Conservation (phyloP, 2,888 invertebrate genomes). For the Lissocephala sabroskyi region DNA sequence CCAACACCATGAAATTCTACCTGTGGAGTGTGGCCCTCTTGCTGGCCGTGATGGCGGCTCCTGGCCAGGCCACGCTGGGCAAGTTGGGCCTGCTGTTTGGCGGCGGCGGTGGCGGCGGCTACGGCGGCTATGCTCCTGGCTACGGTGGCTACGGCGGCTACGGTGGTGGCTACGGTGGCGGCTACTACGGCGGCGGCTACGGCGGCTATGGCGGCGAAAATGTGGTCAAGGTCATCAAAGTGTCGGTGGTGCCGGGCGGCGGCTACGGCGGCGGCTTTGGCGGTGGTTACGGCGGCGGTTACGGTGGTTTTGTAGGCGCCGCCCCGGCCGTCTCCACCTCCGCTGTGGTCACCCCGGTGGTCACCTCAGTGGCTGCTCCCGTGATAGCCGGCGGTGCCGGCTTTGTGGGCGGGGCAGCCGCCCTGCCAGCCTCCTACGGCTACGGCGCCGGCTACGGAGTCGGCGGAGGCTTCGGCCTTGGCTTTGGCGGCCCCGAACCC, state of each 20-base stretch:
- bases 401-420: constrained; percentile 19
- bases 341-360: constrained; percentile 54
- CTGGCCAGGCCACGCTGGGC: constrained; percentile 51
- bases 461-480: constrained; percentile 42
- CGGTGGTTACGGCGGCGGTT: constrained; percentile 30
- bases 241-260: constrained; percentile 35
- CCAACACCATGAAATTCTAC: constrained; percentile 36
- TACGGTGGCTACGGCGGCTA: constrained; percentile 11
- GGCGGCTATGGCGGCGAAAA: constrained; percentile 36
- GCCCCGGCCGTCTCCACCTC: constrained; percentile 49
- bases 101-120: constrained; percentile 24
- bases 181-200: constrained; percentile 22
- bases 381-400: constrained; percentile 34
- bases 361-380: constrained; percentile 53
- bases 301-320: constrained; percentile 39
- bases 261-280: constrained; percentile 29
- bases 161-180: constrained; percentile 22
- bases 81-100: constrained; percentile 50
- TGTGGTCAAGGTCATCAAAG: constrained; percentile 48
- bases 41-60: constrained; percentile 21
- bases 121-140: constrained; percentile 26
- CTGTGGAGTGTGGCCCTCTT: constrained; percentile 18
- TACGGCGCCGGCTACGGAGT: constrained; percentile 42
- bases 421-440: constrained; percentile 38
- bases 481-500: constrained; percentile 41